Base-by-base conservation (phyloP, 2,888 invertebrate genomes). In the Tiphia femorata region DNA sequence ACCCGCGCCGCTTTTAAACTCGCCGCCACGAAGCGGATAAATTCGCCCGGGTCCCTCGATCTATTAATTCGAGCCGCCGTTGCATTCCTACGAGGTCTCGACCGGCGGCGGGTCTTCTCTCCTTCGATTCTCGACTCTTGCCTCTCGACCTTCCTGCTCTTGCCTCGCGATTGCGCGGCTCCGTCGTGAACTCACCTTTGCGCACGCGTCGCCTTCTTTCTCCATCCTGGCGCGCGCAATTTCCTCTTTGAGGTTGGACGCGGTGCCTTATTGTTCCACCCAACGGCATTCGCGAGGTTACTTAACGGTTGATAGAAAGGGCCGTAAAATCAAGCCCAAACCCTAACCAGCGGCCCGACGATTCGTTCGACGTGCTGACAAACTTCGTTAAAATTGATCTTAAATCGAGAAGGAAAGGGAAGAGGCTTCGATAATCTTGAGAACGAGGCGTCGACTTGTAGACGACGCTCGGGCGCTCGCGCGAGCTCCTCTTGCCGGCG, bases 51-150 rank as follows among this genome's bases (percentile, higher is more conserved):
- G 76, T 75, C 78, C 73, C 76, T 70, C 78, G 80, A 80, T 80
- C 80, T 80, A 80, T 80, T 80, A 80, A 80, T 80, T 80, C 80
- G 80, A 78, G 75, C 77, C 78, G 76, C 69, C 71, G 71, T 73
- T 70, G 76, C 79, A 79, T 79, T 79, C 79, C 79, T 74, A 62
- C 67, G 72, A 61, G 75, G 72, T 74, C 72, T 68, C 76, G 76
- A 75, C 77, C 68, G 33, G 70, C 70, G 51, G 61, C 60, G 60
- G 33, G 33, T 33, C 33, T n/a, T n/a, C n/a, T 33, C 61, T 68
- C 64, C 65, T n/a, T n/a, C n/a, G n/a, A n/a, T n/a, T n/a, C n/a
- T 50, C 61, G 58, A 60, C 43, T 44, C 29, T n/a, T n/a, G n/a
- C n/a, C 58, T 50, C 50, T 50, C 60, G 67, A 70, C 73, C 72